Evolutionary conservation across 2,888 invertebrate species (phyloP).

Genomic region (Sisyra nigra): DNA sequence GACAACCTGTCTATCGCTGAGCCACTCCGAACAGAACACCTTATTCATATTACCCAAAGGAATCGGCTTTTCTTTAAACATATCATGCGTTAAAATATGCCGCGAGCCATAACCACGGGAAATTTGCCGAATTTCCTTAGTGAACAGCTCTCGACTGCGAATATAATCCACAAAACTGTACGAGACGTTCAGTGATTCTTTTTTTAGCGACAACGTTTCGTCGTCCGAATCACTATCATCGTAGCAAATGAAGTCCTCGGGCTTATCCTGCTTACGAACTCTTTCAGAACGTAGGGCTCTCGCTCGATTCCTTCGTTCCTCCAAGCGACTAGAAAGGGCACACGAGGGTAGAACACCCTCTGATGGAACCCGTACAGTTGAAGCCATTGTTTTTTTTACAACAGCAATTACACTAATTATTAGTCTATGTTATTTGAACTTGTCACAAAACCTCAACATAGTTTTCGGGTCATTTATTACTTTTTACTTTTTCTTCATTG

Average conservation of each 20-base stretch:
- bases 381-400: conserved; percentile 40
- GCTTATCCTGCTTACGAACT: conserved; percentile 69
- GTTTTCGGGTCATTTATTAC: no score
- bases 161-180: conserved; percentile 79
- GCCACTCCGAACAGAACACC: conserved; percentile 92
- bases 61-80: conserved; percentile 73
- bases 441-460: no score
- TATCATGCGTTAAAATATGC: conserved; percentile 78
- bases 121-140: conserved; percentile 52
- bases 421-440: no score
- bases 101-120: conserved; percentile 69
- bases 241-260: conserved; percentile 80
- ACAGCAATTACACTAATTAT: neutral
- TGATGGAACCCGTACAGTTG: conserved; percentile 50
- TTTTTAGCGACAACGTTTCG: conserved; percentile 55
- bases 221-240: conserved; percentile 80
- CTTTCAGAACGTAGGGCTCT: conserved; percentile 50
- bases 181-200: conserved; percentile 58
- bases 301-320: conserved; percentile 53
- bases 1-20: conserved; percentile 85
- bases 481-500: no score
- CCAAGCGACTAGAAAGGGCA: conserved; percentile 50
- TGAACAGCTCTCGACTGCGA: conserved; percentile 56
- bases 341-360: conserved; percentile 68
- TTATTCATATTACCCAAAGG: conserved; percentile 77